Evolutionary conservation across 1,140 invertebrate genomes (phyloP), one percentile per base, ranked within the genome.

Genomic region (Rhopalosiphum padi): DNA sequence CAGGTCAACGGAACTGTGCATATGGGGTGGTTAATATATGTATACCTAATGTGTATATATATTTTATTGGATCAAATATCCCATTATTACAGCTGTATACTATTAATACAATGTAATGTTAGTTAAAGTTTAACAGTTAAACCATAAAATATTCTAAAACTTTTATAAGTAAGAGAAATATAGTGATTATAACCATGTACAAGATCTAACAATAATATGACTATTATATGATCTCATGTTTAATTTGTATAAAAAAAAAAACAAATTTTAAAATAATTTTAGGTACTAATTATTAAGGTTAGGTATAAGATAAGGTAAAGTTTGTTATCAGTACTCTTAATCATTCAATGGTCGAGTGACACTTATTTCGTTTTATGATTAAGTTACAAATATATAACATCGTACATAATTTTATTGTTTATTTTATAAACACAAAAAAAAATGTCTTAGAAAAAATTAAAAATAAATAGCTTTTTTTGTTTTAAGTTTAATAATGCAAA

Each of bases 1-100:
- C 91, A n/a, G 91, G 91, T 86, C 91, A 86, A 92, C 77, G 68
- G 90, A 82, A 43, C 82, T 85, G 35, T 55, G 48, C 82, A 51
- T 41, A 25, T 51, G 77, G 91, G 90, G 90, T 92, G n/a, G 90
- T 46, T 83, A 92, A 51, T 51, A 92, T 91, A 51, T 51, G 60
- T 68, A 68, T 68, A 68, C 60, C 30, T 68, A 18, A n/a, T 68
- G 30, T 21, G 4, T 46, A 86, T 51, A 8, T 88, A 43, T 89
- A 30, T 21, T 60, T 22, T 35, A 51, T 41, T 21, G 51, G 15
- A 90, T 41, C 30, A 55, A 55, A 90, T 90, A 21, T 68, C 15
- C 53, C 43, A 60, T 90, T 90, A 21, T 53, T 53, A 53, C 35
- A 55, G 35, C 11, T 90, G 43, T 55, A 55, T 30, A 51, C 51